Base-by-base conservation (phyloP, 2,888 invertebrate genomes). In the Hypsopygia costalis region DNA sequence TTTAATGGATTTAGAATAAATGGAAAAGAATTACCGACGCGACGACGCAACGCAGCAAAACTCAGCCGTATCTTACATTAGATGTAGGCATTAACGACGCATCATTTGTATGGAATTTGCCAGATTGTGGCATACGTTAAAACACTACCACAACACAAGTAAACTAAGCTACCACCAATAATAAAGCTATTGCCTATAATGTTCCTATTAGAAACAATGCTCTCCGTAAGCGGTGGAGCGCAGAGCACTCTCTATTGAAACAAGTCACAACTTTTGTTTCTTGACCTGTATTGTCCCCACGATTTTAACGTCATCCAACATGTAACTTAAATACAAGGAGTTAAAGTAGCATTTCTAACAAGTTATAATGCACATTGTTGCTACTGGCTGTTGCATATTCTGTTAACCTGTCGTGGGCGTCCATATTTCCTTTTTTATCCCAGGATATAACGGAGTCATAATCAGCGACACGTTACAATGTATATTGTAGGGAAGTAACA, bases 381-480 rank as follows among this genome's bases (percentile, higher is more conserved):
- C 46, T 36, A 45, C 16, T 16, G 2, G 46, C 16, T 16, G 2
- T 3, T 16, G 4, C 4, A 16, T 16, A 42, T 29, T 36, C 36
- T 36, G 20, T 36, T 36, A 36, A 36, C 36, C 36, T 36, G 29
- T 20, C 29, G 29, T 36, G 29, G 36, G n/a, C n/a, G n/a, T n/a
- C n/a, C n/a, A 20, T 28, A 29, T 36, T 36, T 36, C 36, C 36
- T 36, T 36, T 29, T 36, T 36, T 29, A 36, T 36, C 20, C 36
- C 9, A 7, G 36, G 16, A 36, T 29, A 36, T 36, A 36, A 36
- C 29, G 29, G 36, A 36, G 36, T 20, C 10, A 36, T n/a, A n/a
- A n/a, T n/a, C n/a, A n/a, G n/a, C n/a, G n/a, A n/a, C n/a, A n/a
- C n/a, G n/a, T n/a, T n/a, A n/a, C n/a, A n/a, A n/a, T n/a, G n/a